phyloP scores from a whole-genome alignment of 2,797 vertebrate species.

The Rhynchotus rufescens region DNA sequence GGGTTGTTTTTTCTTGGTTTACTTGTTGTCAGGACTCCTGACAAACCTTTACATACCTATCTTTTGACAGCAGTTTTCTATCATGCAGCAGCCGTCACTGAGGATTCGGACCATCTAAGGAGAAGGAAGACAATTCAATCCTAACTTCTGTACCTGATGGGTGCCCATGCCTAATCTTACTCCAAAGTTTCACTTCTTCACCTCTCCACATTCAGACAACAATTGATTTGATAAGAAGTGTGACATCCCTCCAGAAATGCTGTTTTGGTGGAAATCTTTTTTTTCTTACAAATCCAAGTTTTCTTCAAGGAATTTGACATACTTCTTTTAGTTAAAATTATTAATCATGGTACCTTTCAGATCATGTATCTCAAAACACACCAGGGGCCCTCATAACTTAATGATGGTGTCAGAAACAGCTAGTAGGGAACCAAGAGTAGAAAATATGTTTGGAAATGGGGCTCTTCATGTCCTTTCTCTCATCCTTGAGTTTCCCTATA shows the following conservation, averaged over 20 bases:
- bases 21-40: neutral
- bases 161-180: neutral
- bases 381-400: neutral
- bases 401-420: neutral
- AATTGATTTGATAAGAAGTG: neutral
- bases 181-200: neutral
- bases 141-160: neutral
- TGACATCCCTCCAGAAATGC: neutral
- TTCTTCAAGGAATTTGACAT: neutral
- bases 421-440: neutral
- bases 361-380: no score
- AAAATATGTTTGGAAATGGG: neutral
- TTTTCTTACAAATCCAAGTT: neutral
- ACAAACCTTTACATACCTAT: neutral
- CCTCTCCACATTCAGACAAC: neutral
- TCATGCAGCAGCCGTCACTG: neutral
- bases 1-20: neutral
- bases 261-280: neutral
- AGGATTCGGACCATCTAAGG: neutral
- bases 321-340: neutral
- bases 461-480: neutral
- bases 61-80: neutral
- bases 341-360: no score
- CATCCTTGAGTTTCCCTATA: neutral
- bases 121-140: neutral